A percentile compares a stretch with the other conserved stretches of the same genome.
These are phyloP conservation scores for Dolichotis patagonum DNA, from an alignment of 2,113 vertebrate species.

Conservation along the genomic window DNA sequence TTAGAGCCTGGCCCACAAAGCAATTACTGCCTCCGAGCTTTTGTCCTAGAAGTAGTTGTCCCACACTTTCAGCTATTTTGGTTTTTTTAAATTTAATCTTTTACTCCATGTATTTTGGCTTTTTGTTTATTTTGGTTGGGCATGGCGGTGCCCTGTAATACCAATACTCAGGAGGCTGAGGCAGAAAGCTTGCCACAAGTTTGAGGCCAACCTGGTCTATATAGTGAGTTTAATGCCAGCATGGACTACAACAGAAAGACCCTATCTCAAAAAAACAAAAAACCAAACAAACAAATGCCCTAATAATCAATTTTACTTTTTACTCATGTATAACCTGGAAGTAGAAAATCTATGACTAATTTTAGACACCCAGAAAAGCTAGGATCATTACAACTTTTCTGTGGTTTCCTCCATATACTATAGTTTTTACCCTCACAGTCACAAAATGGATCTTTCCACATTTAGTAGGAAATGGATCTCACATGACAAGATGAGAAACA, in stretches of 20 bases:
- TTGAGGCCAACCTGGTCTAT: not conserved
- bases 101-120: not conserved
- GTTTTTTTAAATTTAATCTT: not conserved
- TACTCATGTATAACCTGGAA: not conserved
- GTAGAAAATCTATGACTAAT: not conserved
- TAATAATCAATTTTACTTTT: slow-evolving; percentile 40
- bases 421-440: not conserved
- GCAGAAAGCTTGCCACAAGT: not conserved
- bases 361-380: not conserved
- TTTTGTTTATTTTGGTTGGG: not conserved
- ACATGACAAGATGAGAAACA: not conserved
- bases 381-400: not conserved
- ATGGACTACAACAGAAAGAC: not conserved
- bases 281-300: not conserved
- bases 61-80: not conserved
- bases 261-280: not conserved
- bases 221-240: not conserved
- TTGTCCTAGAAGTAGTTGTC: not conserved
- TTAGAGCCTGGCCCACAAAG: not conserved
- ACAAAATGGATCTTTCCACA: not conserved
- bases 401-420: not conserved
- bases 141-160: not conserved
- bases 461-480: not conserved
- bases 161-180: not conserved
- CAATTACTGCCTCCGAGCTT: not conserved